phyloP scores from a whole-genome alignment of 2,888 invertebrate genomes.

The Melanostoma mellinum region DNA sequence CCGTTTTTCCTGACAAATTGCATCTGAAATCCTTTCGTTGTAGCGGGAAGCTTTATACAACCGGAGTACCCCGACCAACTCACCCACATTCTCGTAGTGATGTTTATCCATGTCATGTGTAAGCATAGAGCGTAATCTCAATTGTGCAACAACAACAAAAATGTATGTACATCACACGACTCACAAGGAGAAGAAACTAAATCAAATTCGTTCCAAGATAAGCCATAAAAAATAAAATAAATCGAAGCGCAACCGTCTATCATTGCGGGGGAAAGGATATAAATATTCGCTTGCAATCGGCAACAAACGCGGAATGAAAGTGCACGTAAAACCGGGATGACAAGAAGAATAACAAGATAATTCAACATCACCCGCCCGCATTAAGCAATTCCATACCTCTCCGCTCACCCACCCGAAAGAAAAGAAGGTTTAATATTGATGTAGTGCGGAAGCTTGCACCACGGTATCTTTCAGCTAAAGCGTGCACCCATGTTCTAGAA shows the following conservation, averaged over 20 bases:
- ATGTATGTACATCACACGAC: background rate
- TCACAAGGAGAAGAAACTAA: slow-evolving; percentile 37
- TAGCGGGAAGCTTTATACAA: background rate
- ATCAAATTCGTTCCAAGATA: slow-evolving; percentile 47
- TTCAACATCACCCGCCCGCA: slow-evolving; percentile 51
- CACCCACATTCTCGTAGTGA: slow-evolving; percentile 22
- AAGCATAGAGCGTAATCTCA: slow-evolving; percentile 68
- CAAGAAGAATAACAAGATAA: slow-evolving; percentile 72
- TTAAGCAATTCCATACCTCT: background rate
- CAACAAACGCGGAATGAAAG: slow-evolving; percentile 64
- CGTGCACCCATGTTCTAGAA: background rate
- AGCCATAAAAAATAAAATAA: slow-evolving; percentile 9
- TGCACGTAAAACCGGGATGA: slow-evolving; percentile 71
- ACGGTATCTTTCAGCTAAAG: slow-evolving; percentile 28
- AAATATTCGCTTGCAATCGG: slow-evolving; percentile 43
- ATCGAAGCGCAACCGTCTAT: slow-evolving; percentile 8
- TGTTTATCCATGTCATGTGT: slow-evolving; percentile 69
- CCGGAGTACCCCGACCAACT: slow-evolving; percentile 22
- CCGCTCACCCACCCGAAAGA: background rate
- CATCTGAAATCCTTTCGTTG: slow-evolving; percentile 28
- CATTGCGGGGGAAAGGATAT: slow-evolving; percentile 7
- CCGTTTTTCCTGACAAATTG: slow-evolving; percentile 60
- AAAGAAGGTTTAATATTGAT: slow-evolving; percentile 42
- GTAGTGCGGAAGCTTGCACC: slow-evolving; percentile 46
- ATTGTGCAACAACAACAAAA: slow-evolving; percentile 55